These are phyloP conservation scores for Megalonaias nervosa DNA, from an alignment of 1,140 invertebrate species.

Conservation along the genomic window DNA sequence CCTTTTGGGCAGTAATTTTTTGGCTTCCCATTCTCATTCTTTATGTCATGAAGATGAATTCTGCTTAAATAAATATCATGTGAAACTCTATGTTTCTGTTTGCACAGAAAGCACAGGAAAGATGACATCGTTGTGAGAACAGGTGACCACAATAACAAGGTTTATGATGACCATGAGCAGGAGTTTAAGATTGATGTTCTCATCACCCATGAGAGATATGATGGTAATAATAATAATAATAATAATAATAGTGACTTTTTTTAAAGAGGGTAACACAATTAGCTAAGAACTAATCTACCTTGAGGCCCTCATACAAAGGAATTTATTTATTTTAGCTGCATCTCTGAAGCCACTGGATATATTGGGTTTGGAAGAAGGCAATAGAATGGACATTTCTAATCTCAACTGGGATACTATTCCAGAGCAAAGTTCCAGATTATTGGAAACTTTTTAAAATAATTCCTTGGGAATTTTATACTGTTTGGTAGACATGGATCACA, in stretches of 20 bases:
- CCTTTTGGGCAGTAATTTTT: too few relatives aligned
- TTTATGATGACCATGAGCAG: conserved; percentile 49
- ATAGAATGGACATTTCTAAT: not conserved
- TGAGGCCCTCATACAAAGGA: too few relatives aligned
- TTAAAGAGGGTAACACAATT: too few relatives aligned
- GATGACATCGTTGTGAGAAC: conserved; percentile 39
- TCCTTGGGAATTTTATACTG: too few relatives aligned
- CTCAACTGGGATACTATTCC: too few relatives aligned
- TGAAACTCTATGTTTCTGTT: not conserved
- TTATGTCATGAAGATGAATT: too few relatives aligned
- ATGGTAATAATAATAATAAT: conserved; percentile 34
- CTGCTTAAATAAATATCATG: too few relatives aligned
- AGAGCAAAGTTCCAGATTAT: too few relatives aligned
- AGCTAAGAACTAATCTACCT: not conserved
- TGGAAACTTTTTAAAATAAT: too few relatives aligned
- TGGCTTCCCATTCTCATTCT: too few relatives aligned
- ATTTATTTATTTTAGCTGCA: too few relatives aligned
- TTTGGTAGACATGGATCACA: too few relatives aligned
- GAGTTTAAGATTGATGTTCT: conserved; percentile 53
- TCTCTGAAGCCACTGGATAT: not conserved
- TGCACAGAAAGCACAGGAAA: conserved; percentile 24
- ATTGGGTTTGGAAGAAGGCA: not conserved
- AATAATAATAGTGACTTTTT: not conserved
- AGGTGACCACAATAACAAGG: conserved; percentile 54
- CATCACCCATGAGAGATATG: conserved; percentile 46